Percentiles rank a stretch among this genome's conserved stretches.
These are phyloP conservation scores for Ernsta delagoae DNA, from an alignment of 2,888 invertebrate genomes.

Conservation along the genomic window DNA sequence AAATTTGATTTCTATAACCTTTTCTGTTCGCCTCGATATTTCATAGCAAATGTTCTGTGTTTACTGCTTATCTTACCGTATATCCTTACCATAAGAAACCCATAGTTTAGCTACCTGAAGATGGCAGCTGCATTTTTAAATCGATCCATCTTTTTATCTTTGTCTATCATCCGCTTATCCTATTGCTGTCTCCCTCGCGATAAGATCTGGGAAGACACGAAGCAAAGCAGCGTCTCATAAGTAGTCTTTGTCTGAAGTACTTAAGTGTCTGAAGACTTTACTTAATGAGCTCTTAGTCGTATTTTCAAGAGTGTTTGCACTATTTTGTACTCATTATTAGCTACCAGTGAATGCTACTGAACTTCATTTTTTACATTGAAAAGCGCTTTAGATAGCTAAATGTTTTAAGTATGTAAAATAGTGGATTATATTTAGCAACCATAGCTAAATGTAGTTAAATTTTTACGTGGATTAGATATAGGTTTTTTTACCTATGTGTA, in stretches of 20 bases:
- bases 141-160: conserved; percentile 61
- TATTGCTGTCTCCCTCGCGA: conserved; percentile 54
- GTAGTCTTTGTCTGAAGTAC: conserved; percentile 29
- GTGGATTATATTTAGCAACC: too few species aligned
- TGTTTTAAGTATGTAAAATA: too few species aligned
- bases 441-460: too few species aligned
- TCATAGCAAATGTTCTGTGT: background rate
- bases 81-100: conserved; percentile 16
- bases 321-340: conserved; percentile 17
- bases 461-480: too few species aligned
- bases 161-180: conserved; percentile 45
- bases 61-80: background rate
- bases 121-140: conserved; percentile 74
- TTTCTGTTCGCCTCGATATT: too few species aligned
- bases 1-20: too few species aligned
- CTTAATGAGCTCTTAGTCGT: conserved; percentile 30
- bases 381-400: background rate
- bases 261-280: conserved; percentile 32
- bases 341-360: background rate
- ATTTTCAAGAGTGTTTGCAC: conserved; percentile 1
- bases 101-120: conserved; percentile 64
- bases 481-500: too few species aligned
- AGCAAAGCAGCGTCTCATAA: conserved; percentile 24
- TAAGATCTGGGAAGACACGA: conserved; percentile 52
- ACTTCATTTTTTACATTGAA: background rate